phyloP scores from a whole-genome alignment of 2,797 vertebrate genomes.

The Serranus cabrilla region DNA sequence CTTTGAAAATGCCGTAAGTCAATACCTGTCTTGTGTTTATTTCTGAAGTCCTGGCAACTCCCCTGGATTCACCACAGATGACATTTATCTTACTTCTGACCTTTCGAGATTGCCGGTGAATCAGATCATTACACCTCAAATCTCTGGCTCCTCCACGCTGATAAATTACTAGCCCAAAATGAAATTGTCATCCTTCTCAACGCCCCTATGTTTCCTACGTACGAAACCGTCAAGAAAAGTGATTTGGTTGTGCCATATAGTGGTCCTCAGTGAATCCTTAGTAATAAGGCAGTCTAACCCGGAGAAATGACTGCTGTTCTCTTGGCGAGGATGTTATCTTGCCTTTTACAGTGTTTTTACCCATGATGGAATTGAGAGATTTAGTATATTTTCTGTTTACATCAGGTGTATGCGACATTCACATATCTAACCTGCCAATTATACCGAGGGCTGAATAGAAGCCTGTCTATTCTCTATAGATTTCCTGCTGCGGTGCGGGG shows the following conservation, averaged over 20 bases:
- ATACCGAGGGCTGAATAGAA: slow-evolving; percentile 49
- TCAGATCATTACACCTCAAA: slow-evolving; percentile 80
- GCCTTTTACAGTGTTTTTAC: slow-evolving; percentile 37
- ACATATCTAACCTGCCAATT: slow-evolving; percentile 72
- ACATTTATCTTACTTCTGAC: slow-evolving; percentile 81
- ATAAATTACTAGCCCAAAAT: slow-evolving; percentile 75
- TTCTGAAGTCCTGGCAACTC: slow-evolving; percentile 58
- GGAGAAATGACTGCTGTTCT: slow-evolving; percentile 41
- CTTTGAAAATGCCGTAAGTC: slow-evolving; percentile 45
- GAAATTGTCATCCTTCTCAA: slow-evolving; percentile 67
- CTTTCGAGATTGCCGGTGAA: slow-evolving; percentile 74
- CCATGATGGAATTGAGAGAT: slow-evolving; percentile 29
- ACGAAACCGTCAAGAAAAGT: slow-evolving; percentile 41
- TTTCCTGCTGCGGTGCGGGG: slow-evolving; percentile 65
- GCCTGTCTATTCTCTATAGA: slow-evolving; percentile 70
- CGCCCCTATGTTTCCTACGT: slow-evolving; percentile 41
- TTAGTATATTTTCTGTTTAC: slow-evolving; percentile 20
- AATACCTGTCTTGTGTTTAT: slow-evolving; percentile 72
- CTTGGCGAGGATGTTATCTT: neutral
- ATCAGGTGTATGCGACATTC: slow-evolving; percentile 36
- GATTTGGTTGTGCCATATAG: slow-evolving; percentile 35
- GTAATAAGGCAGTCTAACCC: slow-evolving; percentile 45
- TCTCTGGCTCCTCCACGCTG: slow-evolving; percentile 58
- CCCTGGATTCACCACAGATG: slow-evolving; percentile 62
- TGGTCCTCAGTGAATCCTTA: slow-evolving; percentile 31